Evolutionary conservation across 1,140 invertebrate genomes (phyloP).

Genomic region (Dufourea novaeangliae): DNA sequence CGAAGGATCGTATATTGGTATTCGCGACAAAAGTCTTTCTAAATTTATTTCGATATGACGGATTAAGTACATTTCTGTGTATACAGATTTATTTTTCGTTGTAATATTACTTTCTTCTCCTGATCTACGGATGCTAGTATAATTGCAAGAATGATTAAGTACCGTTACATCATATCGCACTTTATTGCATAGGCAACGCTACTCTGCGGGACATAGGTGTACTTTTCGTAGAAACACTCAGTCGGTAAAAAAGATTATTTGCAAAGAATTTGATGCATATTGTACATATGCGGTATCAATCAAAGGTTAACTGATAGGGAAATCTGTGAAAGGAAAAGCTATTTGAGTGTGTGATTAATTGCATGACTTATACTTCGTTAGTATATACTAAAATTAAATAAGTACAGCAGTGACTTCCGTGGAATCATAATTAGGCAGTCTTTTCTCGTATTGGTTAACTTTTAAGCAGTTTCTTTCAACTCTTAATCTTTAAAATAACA

Average conservation of each 20-base stretch:
- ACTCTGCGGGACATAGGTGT: background rate
- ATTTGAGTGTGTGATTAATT: too few species aligned
- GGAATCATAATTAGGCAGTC: too few species aligned
- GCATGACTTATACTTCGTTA: too few species aligned
- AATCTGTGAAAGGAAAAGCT: too few species aligned
- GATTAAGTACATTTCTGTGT: background rate
- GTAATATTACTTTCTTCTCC: background rate
- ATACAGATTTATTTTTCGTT: background rate
- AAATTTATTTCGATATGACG: too few species aligned
- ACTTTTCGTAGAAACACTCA: background rate
- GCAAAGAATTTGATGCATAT: background rate
- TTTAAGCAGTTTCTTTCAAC: too few species aligned
- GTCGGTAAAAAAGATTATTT: background rate
- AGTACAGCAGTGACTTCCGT: too few species aligned
- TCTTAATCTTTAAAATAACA: background rate
- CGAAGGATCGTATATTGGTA: too few species aligned
- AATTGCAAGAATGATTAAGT: background rate
- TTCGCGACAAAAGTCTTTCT: too few species aligned
- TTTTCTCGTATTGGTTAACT: background rate
- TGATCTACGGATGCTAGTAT: background rate
- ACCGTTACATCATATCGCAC: background rate
- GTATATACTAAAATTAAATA: too few species aligned
- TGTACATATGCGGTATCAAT: too few species aligned
- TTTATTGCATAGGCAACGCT: background rate
- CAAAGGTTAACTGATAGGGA: too few species aligned